These are phyloP conservation scores for Catostomus latipinnis DNA, from an alignment of 2,797 vertebrate species.

Conservation along the genomic window DNA sequence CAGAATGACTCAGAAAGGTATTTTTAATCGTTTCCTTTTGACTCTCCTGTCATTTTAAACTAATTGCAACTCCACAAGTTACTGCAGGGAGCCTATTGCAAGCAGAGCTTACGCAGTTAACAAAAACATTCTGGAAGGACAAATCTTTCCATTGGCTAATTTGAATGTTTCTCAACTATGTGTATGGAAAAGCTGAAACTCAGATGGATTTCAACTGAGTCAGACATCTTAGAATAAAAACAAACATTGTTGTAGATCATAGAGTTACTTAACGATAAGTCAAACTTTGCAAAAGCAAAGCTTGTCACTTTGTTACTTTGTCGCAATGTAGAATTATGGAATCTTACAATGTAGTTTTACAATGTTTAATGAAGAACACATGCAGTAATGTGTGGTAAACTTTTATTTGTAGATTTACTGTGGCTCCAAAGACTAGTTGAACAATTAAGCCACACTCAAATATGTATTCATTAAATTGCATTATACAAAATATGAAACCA, in stretches of 20 bases:
- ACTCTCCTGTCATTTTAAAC: not conserved
- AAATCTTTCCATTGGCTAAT: slow-evolving; percentile 17
- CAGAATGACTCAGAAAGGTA: slow-evolving; percentile 13
- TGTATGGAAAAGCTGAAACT: slow-evolving; percentile 5
- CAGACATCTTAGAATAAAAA: not conserved
- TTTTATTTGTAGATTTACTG: not conserved
- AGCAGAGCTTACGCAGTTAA: not conserved
- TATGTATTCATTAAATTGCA: too few species aligned
- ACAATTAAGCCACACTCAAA: too few species aligned
- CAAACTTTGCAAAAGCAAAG: not conserved
- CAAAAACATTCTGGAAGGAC: not conserved
- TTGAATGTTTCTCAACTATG: slow-evolving; percentile 10
- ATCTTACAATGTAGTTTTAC: not conserved
- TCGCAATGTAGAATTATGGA: not conserved
- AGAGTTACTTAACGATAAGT: not conserved
- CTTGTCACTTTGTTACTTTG: not conserved
- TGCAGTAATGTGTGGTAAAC: not conserved
- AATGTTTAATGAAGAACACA: not conserved
- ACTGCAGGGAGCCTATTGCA: slow-evolving; percentile 9
- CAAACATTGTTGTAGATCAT: not conserved
- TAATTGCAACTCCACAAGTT: slow-evolving; percentile 32
- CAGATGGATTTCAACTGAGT: not conserved
- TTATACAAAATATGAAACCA: too few species aligned
- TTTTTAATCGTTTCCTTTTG: slow-evolving; percentile 22
- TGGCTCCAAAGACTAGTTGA: not conserved